Evolutionary conservation across 2,888 invertebrate genomes (phyloP).

Genomic region (Pachycephus smyrnensis): DNA sequence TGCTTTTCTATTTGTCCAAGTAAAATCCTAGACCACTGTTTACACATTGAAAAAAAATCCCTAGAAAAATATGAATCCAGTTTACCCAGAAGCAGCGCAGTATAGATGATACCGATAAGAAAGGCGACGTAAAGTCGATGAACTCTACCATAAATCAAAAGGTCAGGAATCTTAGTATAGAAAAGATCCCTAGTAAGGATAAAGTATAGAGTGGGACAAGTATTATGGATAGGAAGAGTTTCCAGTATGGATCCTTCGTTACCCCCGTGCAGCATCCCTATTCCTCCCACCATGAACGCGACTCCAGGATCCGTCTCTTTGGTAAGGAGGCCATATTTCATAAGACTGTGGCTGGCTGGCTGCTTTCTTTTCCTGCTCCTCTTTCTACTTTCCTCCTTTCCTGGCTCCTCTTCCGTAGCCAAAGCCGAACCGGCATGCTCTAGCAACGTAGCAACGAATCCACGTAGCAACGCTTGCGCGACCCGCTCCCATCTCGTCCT

Average conservation of each 20-base stretch:
- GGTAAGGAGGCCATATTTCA: slow-evolving; percentile 66
- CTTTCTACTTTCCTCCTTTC: slow-evolving; percentile 28
- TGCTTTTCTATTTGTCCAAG: neutral
- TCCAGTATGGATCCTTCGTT: slow-evolving; percentile 23
- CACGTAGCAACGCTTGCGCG: slow-evolving; percentile 59
- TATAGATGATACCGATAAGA: neutral
- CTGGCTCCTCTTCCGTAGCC: slow-evolving; percentile 5
- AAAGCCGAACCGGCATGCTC: slow-evolving; percentile 8
- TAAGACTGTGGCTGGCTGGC: slow-evolving; percentile 51
- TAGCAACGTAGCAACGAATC: slow-evolving; percentile 23
- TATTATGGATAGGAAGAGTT: slow-evolving; percentile 9
- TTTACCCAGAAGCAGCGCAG: neutral
- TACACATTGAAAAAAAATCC: neutral
- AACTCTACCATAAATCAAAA: neutral
- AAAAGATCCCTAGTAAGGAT: neutral
- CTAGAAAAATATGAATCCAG: neutral
- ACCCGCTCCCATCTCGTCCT: slow-evolving; percentile 59
- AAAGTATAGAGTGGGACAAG: neutral
- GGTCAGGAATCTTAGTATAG: neutral
- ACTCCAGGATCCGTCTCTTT: slow-evolving; percentile 46
- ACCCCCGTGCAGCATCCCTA: slow-evolving; percentile 14
- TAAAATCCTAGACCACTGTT: neutral
- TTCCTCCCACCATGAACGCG: slow-evolving; percentile 25
- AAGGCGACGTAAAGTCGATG: neutral
- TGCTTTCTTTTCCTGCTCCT: slow-evolving; percentile 27